A percentile compares a stretch with the other conserved stretches of the same genome.
phyloP scores from a whole-genome alignment of 1,140 invertebrate genomes.

The Neodiprion fabricii region DNA sequence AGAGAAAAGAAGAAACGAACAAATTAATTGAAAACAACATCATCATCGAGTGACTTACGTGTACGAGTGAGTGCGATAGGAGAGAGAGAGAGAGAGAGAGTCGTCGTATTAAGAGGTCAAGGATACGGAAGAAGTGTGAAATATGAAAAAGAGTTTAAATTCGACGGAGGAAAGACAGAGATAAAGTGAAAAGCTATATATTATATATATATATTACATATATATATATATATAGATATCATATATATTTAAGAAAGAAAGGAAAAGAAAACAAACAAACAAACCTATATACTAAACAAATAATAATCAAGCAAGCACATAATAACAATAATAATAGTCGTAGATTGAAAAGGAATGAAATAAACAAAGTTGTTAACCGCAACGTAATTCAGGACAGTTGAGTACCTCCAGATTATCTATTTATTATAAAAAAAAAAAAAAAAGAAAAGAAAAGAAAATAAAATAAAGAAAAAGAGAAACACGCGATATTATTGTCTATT shows the following conservation, averaged over 20 bases:
- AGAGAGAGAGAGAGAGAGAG: too few species aligned
- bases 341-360: constrained; percentile 10
- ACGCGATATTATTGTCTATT: background rate
- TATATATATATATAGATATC: constrained; percentile 36
- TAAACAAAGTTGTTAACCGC: constrained; percentile 7
- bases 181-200: constrained; percentile 26
- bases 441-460: constrained; percentile 11
- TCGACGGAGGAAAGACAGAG: too few species aligned
- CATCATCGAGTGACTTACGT: too few species aligned
- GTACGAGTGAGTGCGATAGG: too few species aligned
- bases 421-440: constrained; percentile 41
- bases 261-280: background rate
- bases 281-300: constrained; percentile 23
- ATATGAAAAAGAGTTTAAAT: too few species aligned
- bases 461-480: background rate
- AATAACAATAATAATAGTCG: background rate
- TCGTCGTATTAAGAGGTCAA: too few species aligned
- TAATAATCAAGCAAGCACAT: background rate
- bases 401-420: constrained; percentile 58
- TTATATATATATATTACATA: constrained; percentile 36
- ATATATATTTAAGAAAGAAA: constrained; percentile 20
- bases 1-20: background rate
- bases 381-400: constrained; percentile 50
- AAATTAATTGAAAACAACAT: background rate
- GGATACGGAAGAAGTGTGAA: too few species aligned